A percentile compares a stretch with the other conserved stretches of the same genome.
Conservation (phyloP, 1,140 invertebrate genomes). For the Proctacanthus coquilletti region DNA sequence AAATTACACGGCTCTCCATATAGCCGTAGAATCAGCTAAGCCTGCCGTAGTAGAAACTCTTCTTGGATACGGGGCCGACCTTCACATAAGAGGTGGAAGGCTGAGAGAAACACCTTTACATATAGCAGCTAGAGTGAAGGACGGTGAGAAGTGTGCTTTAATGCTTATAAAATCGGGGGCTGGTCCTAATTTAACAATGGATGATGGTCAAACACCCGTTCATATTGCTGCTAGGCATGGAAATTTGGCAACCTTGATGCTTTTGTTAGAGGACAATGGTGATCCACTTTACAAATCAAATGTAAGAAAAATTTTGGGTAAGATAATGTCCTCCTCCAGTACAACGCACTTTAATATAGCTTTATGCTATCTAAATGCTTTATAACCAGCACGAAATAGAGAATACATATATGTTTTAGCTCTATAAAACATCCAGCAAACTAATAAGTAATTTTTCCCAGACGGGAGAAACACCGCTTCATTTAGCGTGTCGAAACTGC, state of each 20-base stretch:
- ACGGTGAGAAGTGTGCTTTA: conserved; percentile 89
- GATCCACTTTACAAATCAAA: conserved; percentile 82
- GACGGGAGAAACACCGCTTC: conserved; percentile 90
- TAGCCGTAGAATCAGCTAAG: conserved; percentile 93
- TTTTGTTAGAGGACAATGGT: conserved; percentile 79
- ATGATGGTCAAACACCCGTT: conserved; percentile 88
- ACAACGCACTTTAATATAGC: too few relatives aligned
- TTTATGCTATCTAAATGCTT: too few relatives aligned
- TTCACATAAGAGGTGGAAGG: conserved; percentile 83
- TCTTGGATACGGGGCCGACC: conserved; percentile 89
- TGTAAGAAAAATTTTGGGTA: too few relatives aligned
- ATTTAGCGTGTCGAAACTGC: conserved; percentile 75
- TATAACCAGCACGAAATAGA: too few relatives aligned
- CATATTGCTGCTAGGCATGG: conserved; percentile 83
- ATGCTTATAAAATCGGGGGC: conserved; percentile 97
- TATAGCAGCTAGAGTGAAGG: conserved; percentile 81
- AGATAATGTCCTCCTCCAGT: too few relatives aligned
- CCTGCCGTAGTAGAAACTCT: conserved; percentile 92
- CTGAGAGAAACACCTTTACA: conserved; percentile 86
- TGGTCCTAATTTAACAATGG: conserved; percentile 77
- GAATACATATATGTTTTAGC: too few relatives aligned
- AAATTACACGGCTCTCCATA: conserved; percentile 95
- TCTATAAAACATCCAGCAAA: too few relatives aligned
- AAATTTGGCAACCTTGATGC: conserved; percentile 65
- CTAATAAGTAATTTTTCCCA: too few relatives aligned